Conservation (phyloP, 2,888 invertebrate genomes). For the Aphidoletes aphidimyza region DNA sequence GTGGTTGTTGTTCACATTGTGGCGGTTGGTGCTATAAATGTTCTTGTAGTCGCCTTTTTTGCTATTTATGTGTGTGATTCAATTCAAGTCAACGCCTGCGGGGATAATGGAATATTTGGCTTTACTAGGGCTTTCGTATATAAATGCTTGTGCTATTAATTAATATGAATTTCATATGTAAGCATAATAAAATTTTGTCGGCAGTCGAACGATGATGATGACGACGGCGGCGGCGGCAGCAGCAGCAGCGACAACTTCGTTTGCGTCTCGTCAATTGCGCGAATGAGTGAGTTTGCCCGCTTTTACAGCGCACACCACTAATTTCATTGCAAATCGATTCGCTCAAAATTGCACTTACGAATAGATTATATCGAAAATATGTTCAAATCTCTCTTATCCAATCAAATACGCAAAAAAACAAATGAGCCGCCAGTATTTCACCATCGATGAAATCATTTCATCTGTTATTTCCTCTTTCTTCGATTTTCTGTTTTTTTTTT, state of each 20-base stretch:
- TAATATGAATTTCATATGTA: conserved; percentile 50
- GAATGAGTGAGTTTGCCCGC: too few relatives aligned
- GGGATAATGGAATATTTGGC: conserved; percentile 44
- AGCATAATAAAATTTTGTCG: conserved; percentile 46
- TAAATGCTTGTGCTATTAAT: conserved; percentile 41
- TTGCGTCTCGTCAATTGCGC: conserved; percentile 20
- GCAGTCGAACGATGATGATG: not conserved
- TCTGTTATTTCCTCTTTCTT: not conserved
- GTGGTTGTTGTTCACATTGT: conserved; percentile 42
- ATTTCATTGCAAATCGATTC: conserved; percentile 20
- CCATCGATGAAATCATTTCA: not conserved
- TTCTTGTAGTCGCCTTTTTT: conserved; percentile 49
- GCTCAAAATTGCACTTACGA: conserved; percentile 37
- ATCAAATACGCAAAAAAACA: not conserved
- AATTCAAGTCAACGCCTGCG: conserved; percentile 52
- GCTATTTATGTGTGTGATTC: conserved; percentile 44
- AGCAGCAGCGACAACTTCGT: not conserved
- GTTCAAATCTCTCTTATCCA: not conserved
- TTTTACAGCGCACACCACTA: conserved; percentile 11
- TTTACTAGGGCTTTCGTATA: conserved; percentile 32
- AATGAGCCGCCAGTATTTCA: not conserved
- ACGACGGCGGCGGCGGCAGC: not conserved
- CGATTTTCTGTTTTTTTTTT: not conserved
- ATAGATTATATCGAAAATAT: conserved; percentile 30
- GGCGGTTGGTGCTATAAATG: conserved; percentile 44